Base-by-base conservation (phyloP, 1,140 invertebrate species). In the Drosophila orena region DNA sequence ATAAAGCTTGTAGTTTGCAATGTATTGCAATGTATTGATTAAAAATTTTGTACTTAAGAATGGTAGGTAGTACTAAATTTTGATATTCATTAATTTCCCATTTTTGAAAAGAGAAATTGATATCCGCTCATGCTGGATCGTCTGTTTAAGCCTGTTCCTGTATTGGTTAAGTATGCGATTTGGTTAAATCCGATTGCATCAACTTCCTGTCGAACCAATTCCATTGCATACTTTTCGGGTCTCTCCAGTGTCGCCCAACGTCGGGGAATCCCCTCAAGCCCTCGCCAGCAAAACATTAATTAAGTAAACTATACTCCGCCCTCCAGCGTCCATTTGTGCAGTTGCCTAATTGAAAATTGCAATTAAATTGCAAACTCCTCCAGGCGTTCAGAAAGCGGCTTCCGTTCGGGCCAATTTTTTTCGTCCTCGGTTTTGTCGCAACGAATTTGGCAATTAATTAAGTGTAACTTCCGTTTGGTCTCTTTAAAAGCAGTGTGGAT, bases 311-410 rank as follows among this genome's bases (percentile, higher is more conserved):
- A 71, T 64, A 49, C 20, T 47, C 64, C 17, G n/a, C 24, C 35
- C 8, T 69, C 50, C 66, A 70, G 64, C 27, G 34, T 43, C 49
- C 47, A 49, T 60, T 79, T 77, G 54, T 53, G 59, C 22, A 66
- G 55, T 88, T 62, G 47, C 54, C 83, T 88, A 86, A 88, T 86
- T 86, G 83, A 79, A 86, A 86, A 88, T 79, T 43, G 65, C 81
- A 88, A 86, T 88, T 86, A 86, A 75, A 64, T 70, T 70, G 50
- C 22, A 35, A 57, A 56, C 50, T 47, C 49, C 62, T 49, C 47
- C 50, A 38, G 60, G 59, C 46, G 37, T 15, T 20, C 30, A 52
- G 46, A 65, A 68, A 37, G 59, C 37, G 44, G 46, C 46, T 60
- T 22, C 61, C 61, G 22, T 14, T 46, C 22, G 17, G 24, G 35